Conservation (phyloP, 2,113 vertebrate species). For the Terrapene triunguis region DNA sequence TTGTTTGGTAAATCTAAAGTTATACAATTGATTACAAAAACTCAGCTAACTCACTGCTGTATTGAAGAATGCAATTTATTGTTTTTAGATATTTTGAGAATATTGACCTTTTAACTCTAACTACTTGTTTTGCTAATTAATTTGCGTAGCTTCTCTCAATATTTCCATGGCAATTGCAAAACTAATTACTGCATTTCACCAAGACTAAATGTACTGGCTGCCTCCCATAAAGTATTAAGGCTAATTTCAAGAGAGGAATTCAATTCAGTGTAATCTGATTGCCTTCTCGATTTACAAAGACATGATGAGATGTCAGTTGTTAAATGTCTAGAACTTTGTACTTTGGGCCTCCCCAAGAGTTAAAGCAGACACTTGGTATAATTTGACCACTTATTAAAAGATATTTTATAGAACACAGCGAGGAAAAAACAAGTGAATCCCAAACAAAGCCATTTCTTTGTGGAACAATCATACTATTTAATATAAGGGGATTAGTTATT, state of each 20-base stretch:
- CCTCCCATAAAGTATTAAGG: slow-evolving; percentile 58
- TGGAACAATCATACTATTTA: neutral
- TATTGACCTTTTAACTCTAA: neutral
- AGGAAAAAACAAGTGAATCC: neutral
- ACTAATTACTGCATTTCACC: slow-evolving; percentile 62
- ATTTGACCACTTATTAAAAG: neutral
- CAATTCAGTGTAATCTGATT: slow-evolving; percentile 52
- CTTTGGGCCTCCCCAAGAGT: neutral
- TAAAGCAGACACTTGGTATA: neutral
- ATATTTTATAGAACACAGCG: neutral
- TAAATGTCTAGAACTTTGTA: neutral
- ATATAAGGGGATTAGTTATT: neutral
- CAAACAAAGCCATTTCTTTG: neutral
- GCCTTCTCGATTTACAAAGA: slow-evolving; percentile 53
- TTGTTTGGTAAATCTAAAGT: neutral
- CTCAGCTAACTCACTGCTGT: neutral
- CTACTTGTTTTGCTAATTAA: slow-evolving; percentile 64
- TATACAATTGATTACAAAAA: neutral
- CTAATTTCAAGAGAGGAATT: slow-evolving; percentile 65
- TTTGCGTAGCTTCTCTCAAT: slow-evolving; percentile 64
- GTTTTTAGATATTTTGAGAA: neutral
- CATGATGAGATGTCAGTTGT: slow-evolving; percentile 16
- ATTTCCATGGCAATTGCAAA: slow-evolving; percentile 59
- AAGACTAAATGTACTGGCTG: slow-evolving; percentile 13
- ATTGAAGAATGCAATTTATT: neutral